Conservation (phyloP, 2,888 invertebrate species). For the Megaustenia siamemsis region DNA sequence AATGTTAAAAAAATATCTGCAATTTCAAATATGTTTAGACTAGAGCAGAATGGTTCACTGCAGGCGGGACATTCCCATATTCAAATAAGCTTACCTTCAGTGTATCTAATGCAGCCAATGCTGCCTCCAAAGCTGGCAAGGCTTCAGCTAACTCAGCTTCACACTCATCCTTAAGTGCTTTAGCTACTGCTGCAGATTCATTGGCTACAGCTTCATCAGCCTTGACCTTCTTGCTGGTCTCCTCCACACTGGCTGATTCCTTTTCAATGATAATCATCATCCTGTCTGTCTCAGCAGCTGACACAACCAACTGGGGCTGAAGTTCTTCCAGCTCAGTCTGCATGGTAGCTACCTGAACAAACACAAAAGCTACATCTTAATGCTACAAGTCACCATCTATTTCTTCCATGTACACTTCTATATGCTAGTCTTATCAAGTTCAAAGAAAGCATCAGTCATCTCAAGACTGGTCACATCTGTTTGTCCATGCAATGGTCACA, state of each 20-base stretch:
- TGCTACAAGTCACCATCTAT: no score
- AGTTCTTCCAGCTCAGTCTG: constrained; percentile 87
- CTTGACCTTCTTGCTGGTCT: constrained; percentile 87
- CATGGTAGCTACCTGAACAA: constrained; percentile 86
- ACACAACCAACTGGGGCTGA: constrained; percentile 87
- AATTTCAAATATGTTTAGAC: no score
- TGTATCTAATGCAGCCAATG: constrained; percentile 80
- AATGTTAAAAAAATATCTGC: no score
- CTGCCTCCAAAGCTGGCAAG: constrained; percentile 80
- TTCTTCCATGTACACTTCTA: no score
- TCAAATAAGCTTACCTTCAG: constrained; percentile 74
- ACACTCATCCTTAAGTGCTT: constrained; percentile 86
- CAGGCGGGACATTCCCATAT: no score
- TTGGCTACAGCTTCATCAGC: constrained; percentile 93
- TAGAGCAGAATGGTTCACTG: no score
- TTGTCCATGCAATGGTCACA: no score
- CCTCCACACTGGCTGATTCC: constrained; percentile 89
- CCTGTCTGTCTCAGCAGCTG: constrained; percentile 86
- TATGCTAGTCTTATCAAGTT: no score
- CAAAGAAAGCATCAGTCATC: no score
- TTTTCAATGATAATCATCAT: constrained; percentile 88
- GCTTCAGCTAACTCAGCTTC: constrained; percentile 80
- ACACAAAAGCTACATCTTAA: background rate
- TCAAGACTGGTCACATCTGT: no score
- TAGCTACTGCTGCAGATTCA: constrained; percentile 90